Evolutionary conservation across 2,797 vertebrate species (phyloP).

Genomic region (Protonibea diacanthus): DNA sequence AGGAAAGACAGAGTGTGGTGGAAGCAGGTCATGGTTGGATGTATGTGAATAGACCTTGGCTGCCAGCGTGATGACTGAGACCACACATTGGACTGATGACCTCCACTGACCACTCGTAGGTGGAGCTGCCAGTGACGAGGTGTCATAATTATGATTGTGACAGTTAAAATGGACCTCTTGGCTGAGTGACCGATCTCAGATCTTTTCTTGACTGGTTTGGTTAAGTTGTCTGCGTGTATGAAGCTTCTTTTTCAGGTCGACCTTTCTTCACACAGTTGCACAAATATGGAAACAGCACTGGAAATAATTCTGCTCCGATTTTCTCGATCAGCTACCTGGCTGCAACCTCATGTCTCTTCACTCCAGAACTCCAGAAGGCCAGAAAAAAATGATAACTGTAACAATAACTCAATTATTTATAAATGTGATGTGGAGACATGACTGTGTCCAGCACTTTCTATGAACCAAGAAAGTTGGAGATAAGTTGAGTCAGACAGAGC

Average conservation of each 20-base stretch:
- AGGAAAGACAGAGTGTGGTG: slow-evolving; percentile 74
- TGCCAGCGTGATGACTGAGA: slow-evolving; percentile 70
- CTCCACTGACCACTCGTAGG: slow-evolving; percentile 61
- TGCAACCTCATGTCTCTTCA: neutral
- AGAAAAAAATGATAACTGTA: neutral
- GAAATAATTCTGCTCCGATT: slow-evolving; percentile 19
- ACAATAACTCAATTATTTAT: neutral
- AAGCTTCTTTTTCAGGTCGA: neutral
- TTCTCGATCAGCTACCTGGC: neutral
- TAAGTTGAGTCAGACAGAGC: slow-evolving; percentile 20
- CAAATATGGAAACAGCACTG: slow-evolving; percentile 15
- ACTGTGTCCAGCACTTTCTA: slow-evolving; percentile 4
- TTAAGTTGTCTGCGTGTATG: slow-evolving; percentile 8
- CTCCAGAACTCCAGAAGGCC: neutral
- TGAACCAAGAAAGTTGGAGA: slow-evolving; percentile 7
- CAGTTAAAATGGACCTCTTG: slow-evolving; percentile 43
- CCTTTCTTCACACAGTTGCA: neutral
- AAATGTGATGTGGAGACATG: slow-evolving; percentile 22
- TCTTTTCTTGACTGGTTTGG: slow-evolving; percentile 28
- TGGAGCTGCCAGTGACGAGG: slow-evolving; percentile 49
- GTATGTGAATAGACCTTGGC: slow-evolving; percentile 66
- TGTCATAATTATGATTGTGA: slow-evolving; percentile 45
- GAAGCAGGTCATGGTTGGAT: slow-evolving; percentile 76
- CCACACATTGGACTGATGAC: slow-evolving; percentile 75
- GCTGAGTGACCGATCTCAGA: slow-evolving; percentile 29